phyloP scores from a whole-genome alignment of 1,140 invertebrate species.

The Pollicipes pollicipes region DNA sequence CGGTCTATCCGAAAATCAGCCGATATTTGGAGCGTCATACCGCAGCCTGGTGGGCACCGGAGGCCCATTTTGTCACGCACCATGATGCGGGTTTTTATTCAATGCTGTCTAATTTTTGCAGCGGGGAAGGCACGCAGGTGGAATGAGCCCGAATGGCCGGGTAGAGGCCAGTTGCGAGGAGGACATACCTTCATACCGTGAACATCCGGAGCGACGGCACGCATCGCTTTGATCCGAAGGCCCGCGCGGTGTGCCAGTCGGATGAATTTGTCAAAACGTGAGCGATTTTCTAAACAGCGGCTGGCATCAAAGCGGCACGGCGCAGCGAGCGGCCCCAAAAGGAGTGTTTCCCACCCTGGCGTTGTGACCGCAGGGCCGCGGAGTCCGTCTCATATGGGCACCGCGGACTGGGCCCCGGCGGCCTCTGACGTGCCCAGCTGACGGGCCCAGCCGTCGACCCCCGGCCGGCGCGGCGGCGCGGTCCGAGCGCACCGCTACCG shows the following conservation, averaged over 20 bases:
- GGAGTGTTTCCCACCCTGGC: neutral
- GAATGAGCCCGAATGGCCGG: neutral
- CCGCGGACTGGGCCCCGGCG: no score
- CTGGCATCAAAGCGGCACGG: neutral
- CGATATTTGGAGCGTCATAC: neutral
- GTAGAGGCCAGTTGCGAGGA: neutral
- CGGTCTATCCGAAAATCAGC: neutral
- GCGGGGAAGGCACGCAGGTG: neutral
- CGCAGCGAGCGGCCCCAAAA: neutral
- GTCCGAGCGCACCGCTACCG: no score
- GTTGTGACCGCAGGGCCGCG: no score
- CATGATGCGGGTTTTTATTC: neutral
- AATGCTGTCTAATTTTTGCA: neutral
- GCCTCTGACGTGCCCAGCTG: no score
- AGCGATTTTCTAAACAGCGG: neutral
- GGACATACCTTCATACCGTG: neutral
- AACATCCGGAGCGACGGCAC: neutral
- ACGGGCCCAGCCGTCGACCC: no score
- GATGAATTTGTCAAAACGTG: neutral
- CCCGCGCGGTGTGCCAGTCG: neutral
- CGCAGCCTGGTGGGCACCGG: no score
- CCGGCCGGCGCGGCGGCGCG: no score
- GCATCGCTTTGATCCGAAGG: neutral
- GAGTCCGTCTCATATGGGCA: no score
- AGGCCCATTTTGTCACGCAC: neutral